Evolutionary conservation across 2,797 vertebrate genomes (phyloP), one percentile per base, ranked within the genome.

Genomic region (Hafferia zeledoni): DNA sequence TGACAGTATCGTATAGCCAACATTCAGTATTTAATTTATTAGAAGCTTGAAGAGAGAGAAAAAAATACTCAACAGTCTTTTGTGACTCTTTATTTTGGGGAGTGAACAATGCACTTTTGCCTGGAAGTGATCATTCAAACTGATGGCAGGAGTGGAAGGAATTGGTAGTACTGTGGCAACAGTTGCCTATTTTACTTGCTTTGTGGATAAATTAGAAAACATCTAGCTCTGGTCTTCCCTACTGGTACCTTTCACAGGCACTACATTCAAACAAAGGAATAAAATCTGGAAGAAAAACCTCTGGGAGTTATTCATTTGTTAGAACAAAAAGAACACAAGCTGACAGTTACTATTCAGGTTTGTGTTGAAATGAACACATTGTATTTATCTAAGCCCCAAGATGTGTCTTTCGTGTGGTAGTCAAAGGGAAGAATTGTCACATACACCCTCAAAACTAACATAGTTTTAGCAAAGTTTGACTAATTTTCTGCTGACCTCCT

Each of bases 171-270:
- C 17, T 81, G 39, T 78, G 90, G 82, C 76, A 57, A 81, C 83
- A 78, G 41, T 56, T 89, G 67, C 56, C 81, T 90, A 39, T 85
- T 91, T 72, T 93, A 68, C 61, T 85, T 61, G 49, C 57, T 94
- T 89, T 89, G 46, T 75, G 65, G 87, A 71, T 94, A 87, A 95
- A 95, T 95, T 87, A 85, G 53, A 89, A 87, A 92, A 63, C 57
- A 87, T 87, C 68, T 80, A 78, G 57, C 78, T 89, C 46, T 46
- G 75, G 75, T 82, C 68, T 95, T 37, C 52, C 85, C 82, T 64
- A 25, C 71, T 70, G 60, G 68, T 92, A 68, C 64, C 68, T 94
- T 93, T 90, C 90, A 77, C 19, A 93, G 39, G 22, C 68, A 85
- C 70, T 94, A 87, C 76, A 90, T 57, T 93, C 56, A 68, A 70